Evolutionary conservation across 2,888 invertebrate species (phyloP), one percentile per base, ranked within the genome.

Genomic region (Cataglyphis livida): DNA sequence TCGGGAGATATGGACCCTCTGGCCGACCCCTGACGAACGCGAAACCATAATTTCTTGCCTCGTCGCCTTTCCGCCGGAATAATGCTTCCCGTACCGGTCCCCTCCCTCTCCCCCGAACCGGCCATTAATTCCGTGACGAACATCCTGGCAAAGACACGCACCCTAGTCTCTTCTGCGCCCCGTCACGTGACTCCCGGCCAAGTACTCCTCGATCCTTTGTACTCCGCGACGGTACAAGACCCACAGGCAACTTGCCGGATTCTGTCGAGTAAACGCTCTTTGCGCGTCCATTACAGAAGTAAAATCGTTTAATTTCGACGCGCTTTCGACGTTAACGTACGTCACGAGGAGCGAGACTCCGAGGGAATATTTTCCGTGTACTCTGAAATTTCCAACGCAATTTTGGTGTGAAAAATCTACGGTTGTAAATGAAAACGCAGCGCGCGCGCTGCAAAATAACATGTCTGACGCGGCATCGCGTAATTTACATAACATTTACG

Each of bases 31-130:
- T 41, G 35, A 61, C 44, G 59, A 84, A 70, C 81, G 73, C 59
- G 68, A 51, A 76, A 79, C 84, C 83, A 85, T 87, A 86, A 87
- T 86, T 86, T 85, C 83, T 86, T 85, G 86, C 81, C 74, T 83
- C 75, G 79, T 81, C 85, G 85, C 79, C 81, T 85, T 81, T 85
- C 81, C 66, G 41, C 62, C 79, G 66, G 85, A 86, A 85, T 85
- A 86, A 85, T 85, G 85, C 85, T 82, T 85, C 70, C 85, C 74
- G 65, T 81, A 73, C 44, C 18, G 48, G 51, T 28, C 0, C 51
- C 7, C 6, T n/a, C 18, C 44, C 3, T 9, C 9, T 38, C 79
- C 73, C 35, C 64, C 64, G 28, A 41, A 41, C 57, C 71, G 71
- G 51, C 84, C 84, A 84, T 84, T 84, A 84, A 84, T 84, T 83